Evolutionary conservation across 2,113 vertebrate genomes (phyloP), one percentile per base, ranked within the genome.

Genomic region (Toxotes jaculatrix): DNA sequence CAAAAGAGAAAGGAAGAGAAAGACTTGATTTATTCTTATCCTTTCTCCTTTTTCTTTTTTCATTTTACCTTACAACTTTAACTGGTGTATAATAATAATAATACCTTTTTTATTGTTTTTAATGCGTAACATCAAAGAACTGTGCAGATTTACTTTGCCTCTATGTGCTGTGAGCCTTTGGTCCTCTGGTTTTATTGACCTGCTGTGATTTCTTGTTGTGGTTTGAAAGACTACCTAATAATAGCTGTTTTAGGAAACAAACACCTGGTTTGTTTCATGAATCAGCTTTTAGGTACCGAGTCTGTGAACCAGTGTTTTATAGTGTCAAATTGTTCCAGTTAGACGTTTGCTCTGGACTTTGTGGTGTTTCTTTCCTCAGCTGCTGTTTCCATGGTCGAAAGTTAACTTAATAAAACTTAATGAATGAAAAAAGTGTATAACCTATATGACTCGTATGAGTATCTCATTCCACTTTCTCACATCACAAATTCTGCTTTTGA

Each of bases 401-500:
- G 7, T 6, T n/a, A 14, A 53, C 40, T 45, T 14, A 13, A 45
- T 45, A 49, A 49, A 49, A 49, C 5, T 8, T 3, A 27, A 27
- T 43, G 5, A 5, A 7, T 13, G 17, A 47, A 49, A 31, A 47
- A 5, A 27, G 19, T 3, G 0, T 34, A 19, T 13, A 10, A 61
- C 10, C 12, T 27, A 21, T 45, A 27, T 16, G 19, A 32, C 10
- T 47, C 21, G 57, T 32, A 61, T 81, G 56, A 27, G 27, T 5
- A 36, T 38, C 2, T 34, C 60, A 12, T 11, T 27, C 5, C 21
- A 53, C 49, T 79, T 75, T 85, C 79, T 73, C 62, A 49, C 55
- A 74, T 40, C 32, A 38, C 38, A 79, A 72, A 77, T 61, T 56
- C 43, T 51, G 4, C 63, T 72, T 17, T 64, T 61, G 47, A 70